phyloP scores from a whole-genome alignment of 2,113 vertebrate species.

The Ceratotherium simum region DNA sequence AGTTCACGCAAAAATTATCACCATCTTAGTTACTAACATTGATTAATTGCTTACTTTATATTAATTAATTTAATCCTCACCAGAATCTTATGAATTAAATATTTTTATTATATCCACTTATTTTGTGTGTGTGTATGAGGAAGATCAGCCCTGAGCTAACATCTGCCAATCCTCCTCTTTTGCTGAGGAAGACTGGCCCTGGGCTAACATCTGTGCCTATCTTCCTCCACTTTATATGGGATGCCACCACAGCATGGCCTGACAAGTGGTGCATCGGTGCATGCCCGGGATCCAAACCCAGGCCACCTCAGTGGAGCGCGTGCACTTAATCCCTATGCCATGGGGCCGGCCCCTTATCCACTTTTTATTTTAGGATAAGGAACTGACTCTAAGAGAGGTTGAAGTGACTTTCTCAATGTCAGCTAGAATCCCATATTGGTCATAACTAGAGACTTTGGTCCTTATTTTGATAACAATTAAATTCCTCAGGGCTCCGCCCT shows the following conservation, averaged over 20 bases:
- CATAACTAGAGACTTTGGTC: background rate
- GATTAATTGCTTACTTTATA: background rate
- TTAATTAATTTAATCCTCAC: slow-evolving; percentile 3
- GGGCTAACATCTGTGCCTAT: too few relatives aligned
- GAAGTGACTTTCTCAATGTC: background rate
- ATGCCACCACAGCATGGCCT: too few relatives aligned
- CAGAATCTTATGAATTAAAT: background rate
- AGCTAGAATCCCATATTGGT: background rate
- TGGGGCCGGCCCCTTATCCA: too few relatives aligned
- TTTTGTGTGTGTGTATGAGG: background rate
- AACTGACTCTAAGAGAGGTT: background rate
- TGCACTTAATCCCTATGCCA: too few relatives aligned
- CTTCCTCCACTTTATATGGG: too few relatives aligned
- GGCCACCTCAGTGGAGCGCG: too few relatives aligned
- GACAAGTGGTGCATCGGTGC: too few relatives aligned
- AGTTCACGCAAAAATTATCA: background rate
- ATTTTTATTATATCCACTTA: background rate
- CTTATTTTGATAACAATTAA: background rate
- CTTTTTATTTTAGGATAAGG: background rate
- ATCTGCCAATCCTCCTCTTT: too few relatives aligned
- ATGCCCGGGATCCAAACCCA: too few relatives aligned
- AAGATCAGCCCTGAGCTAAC: too few relatives aligned
- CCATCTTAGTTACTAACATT: background rate
- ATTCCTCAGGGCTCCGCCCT: background rate
- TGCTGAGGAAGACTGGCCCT: too few relatives aligned